phyloP scores from a whole-genome alignment of 2,797 vertebrate species.

The Lepus oiostolus region DNA sequence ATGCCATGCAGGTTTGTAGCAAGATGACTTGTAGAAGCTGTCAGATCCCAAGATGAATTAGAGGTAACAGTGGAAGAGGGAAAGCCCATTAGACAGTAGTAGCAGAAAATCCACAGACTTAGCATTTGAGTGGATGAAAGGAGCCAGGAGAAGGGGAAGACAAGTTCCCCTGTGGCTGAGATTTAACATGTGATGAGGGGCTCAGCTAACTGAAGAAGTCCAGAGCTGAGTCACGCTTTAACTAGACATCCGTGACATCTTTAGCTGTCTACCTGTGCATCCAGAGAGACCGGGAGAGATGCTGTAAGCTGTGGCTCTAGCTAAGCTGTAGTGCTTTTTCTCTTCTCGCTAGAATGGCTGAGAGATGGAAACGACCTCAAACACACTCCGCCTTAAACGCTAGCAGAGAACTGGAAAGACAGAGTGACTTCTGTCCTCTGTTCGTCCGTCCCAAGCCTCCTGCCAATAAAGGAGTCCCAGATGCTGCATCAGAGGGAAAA shows the following conservation, averaged over 20 bases:
- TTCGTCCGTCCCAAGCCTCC: neutral
- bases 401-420: neutral
- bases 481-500: neutral
- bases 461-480: neutral
- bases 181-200: neutral
- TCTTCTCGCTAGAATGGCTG: neutral
- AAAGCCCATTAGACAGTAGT: neutral
- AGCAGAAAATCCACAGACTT: neutral
- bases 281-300: neutral
- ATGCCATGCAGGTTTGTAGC: neutral
- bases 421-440: neutral
- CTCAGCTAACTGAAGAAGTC: neutral
- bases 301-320: neutral
- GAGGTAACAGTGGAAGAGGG: neutral
- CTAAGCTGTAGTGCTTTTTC: neutral
- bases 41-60: neutral
- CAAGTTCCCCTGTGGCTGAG: neutral
- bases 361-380: neutral
- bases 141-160: neutral
- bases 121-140: neutral
- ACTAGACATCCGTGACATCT: neutral
- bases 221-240: neutral
- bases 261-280: neutral
- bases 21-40: neutral
- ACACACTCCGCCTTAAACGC: neutral